Conservation (phyloP, 2,797 vertebrate species). For the Cheirogaleus major region DNA sequence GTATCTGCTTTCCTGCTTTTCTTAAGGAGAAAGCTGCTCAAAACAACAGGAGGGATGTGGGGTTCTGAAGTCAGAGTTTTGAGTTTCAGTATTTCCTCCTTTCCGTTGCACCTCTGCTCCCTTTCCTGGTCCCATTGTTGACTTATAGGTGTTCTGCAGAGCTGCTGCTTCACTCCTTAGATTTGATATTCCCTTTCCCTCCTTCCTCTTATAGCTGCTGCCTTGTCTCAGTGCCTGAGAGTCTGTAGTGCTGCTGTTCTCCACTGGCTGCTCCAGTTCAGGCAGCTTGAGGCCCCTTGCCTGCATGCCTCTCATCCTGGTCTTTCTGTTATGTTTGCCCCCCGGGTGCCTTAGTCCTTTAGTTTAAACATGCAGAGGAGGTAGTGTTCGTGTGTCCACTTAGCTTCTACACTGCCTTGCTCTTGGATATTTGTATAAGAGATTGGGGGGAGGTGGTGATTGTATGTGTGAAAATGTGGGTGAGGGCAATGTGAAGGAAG, state of each 20-base stretch:
- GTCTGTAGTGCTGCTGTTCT: conserved; percentile 9
- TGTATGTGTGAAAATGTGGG: conserved; percentile 7
- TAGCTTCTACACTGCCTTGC: conserved; percentile 3
- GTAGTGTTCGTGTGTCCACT: conserved; percentile 47
- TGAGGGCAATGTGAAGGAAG: neutral
- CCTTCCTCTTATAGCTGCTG: neutral
- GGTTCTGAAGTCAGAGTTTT: neutral
- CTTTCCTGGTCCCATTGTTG: neutral
- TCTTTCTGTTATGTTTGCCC: conserved; percentile 74
- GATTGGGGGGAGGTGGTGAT: neutral
- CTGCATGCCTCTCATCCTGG: conserved; percentile 41
- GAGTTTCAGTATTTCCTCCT: neutral
- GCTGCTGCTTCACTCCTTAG: neutral
- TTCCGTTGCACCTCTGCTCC: neutral
- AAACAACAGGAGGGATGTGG: neutral
- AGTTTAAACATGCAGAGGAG: conserved; percentile 69
- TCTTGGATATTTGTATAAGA: conserved; percentile 61
- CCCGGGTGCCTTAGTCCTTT: conserved; percentile 69
- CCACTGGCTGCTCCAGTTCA: neutral
- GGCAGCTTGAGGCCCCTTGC: neutral
- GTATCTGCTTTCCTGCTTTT: neutral
- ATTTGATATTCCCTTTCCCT: neutral
- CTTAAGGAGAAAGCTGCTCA: neutral
- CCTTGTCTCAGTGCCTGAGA: neutral
- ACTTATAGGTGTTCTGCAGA: neutral